Evolutionary conservation across 2,113 vertebrate genomes (phyloP).

Genomic region (western clawed frog (Xenopus tropicalis)): DNA sequence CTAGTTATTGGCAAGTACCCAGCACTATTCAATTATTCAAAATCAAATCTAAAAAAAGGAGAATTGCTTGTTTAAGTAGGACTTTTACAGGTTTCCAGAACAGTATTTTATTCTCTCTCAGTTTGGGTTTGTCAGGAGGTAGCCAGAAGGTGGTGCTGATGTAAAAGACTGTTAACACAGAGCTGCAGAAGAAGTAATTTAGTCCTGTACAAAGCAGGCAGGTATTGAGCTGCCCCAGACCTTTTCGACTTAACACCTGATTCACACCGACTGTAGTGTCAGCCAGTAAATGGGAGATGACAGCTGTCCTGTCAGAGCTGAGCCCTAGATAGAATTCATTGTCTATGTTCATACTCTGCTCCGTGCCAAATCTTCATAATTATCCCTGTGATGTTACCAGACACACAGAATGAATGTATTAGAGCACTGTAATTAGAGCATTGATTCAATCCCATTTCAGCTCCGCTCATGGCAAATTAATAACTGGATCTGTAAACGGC

Average conservation of each 20-base stretch:
- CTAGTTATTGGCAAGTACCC: no score
- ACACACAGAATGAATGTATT: slow-evolving; percentile 41
- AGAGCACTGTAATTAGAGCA: slow-evolving; percentile 41
- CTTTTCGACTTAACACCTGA: slow-evolving; percentile 29
- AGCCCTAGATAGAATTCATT: slow-evolving; percentile 33
- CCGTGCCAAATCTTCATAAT: slow-evolving; percentile 40
- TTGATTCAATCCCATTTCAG: slow-evolving; percentile 24
- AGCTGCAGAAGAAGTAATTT: slow-evolving; percentile 32
- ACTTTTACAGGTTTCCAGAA: no score
- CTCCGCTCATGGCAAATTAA: slow-evolving; percentile 28
- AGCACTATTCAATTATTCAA: no score
- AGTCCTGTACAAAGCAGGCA: slow-evolving; percentile 29
- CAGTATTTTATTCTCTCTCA: no score
- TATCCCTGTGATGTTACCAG: slow-evolving; percentile 40
- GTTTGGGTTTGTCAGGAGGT: background rate
- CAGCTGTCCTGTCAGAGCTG: slow-evolving; percentile 34
- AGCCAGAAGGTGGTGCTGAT: slow-evolving; percentile 31
- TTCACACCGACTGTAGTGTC: slow-evolving; percentile 31
- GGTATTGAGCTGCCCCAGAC: slow-evolving; percentile 35
- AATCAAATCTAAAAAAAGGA: no score
- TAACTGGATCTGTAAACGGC: slow-evolving; percentile 8
- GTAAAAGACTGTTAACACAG: slow-evolving; percentile 20
- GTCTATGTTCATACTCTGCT: slow-evolving; percentile 33
- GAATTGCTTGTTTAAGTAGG: no score
- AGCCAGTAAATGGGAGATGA: slow-evolving; percentile 38